phyloP scores from a whole-genome alignment of 92 coral and sea anemone species.

The Parazoanthus atlanticus region DNA sequence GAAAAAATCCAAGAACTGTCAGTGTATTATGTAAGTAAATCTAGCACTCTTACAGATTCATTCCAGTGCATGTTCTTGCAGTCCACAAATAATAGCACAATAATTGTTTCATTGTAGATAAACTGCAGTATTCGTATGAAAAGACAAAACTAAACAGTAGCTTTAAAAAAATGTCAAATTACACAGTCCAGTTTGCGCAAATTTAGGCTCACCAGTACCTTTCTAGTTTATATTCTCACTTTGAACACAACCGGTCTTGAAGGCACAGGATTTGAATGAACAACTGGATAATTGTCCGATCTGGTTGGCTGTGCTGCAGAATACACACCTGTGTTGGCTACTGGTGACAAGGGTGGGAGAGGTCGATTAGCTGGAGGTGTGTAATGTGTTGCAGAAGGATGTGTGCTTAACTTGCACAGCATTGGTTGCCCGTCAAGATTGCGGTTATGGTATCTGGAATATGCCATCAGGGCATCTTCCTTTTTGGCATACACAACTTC shows the following conservation, averaged over 20 bases:
- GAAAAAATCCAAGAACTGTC: no score
- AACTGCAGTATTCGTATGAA: neutral
- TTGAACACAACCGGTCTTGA: conserved; percentile 84
- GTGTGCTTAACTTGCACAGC: conserved; percentile 76
- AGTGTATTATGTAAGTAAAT: no score
- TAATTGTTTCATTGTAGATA: neutral
- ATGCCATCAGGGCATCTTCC: conserved; percentile 78
- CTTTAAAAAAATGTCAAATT: neutral
- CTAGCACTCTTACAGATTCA: no score
- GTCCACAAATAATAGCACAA: no score
- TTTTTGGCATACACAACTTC: conserved; percentile 77
- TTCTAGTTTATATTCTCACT: conserved; percentile 66
- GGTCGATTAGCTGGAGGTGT: conserved; percentile 65
- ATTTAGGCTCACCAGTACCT: neutral
- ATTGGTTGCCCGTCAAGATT: conserved; percentile 94
- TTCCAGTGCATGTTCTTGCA: no score
- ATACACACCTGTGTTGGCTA: conserved; percentile 35
- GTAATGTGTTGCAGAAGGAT: conserved; percentile 61
- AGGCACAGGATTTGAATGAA: conserved; percentile 1
- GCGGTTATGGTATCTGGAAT: conserved; percentile 75
- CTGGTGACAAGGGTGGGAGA: conserved; percentile 68
- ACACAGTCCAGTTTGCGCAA: neutral
- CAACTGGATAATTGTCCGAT: conserved; percentile 6
- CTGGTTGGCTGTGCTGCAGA: conserved; percentile 45
- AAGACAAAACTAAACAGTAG: neutral